Base-by-base conservation (phyloP, 2,888 invertebrate genomes). In the Brachypalpus laphriformis region DNA sequence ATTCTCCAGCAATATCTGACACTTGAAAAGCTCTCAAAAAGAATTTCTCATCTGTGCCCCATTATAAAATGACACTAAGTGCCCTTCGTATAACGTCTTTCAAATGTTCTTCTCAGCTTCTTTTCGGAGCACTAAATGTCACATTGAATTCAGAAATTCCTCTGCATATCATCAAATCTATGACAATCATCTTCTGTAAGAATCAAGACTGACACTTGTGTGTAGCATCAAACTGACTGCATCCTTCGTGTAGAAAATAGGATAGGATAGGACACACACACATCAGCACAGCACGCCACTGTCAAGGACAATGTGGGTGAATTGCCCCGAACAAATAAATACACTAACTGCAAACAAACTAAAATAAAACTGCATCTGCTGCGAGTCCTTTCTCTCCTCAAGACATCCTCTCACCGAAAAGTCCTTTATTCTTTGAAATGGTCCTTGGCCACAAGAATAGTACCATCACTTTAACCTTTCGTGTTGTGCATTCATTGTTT, bases 391-490 rank as follows among this genome's bases (percentile, higher is more conserved):
- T n/a, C n/a, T n/a, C 3, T 25, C 25, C 25, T 25, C 3, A 68
- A 54, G 54, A 68, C 28, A 42, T 54, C 40, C 66, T 54, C 65
- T 31, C 16, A 45, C 18, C 40, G 51, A 80, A 80, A 72, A 66
- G 66, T 74, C 51, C 74, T 74, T 59, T 66, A 72, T 59, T 51
- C 42, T 65, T 18, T 22, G 31, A 40, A 66, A 66, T 65, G 66
- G 25, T 74, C 20, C 42, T 57, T 59, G 72, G 57, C 65, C 40
- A 37, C 34, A 20, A 54, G 11, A 22, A 61, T 51, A 68, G 51
- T 51, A 40, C 16, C 59, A 61, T 51, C 42, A 28, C n/a, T n/a
- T 49, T 49, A 42, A 47, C 20, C 25, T 54, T 6, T 9, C 31
- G 20, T 54, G 18, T 37, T 66, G 51, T 45, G 25, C 5, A 25